A percentile compares a stretch with the other conserved stretches of the same genome.
Conservation (phyloP, 2,113 vertebrate genomes). For the Pica pica region DNA sequence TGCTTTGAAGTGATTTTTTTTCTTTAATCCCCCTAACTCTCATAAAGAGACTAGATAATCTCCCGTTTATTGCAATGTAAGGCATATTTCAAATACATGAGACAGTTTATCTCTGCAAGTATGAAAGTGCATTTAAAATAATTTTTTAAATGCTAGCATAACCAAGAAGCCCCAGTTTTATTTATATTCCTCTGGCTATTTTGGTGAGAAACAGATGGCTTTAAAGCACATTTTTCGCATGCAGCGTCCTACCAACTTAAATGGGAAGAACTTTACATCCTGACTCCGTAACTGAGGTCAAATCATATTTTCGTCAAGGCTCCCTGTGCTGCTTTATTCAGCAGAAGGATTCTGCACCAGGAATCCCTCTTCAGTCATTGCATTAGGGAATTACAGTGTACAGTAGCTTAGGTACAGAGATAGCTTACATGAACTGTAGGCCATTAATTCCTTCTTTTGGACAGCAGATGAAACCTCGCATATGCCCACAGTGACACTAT, state of each 20-base stretch:
- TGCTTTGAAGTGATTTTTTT: slow-evolving; percentile 32
- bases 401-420: not conserved
- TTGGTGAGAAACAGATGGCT: not conserved
- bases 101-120: not conserved
- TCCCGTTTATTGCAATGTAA: not conserved
- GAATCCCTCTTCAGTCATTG: not conserved
- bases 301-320: not conserved
- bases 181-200: not conserved
- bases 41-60: not conserved
- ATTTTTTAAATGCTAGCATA: not conserved
- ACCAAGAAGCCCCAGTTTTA: not conserved
- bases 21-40: not conserved
- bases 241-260: not conserved
- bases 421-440: not conserved
- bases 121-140: not conserved
- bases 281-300: not conserved
- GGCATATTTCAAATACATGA: not conserved
- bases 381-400: not conserved
- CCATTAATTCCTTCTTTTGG: not conserved
- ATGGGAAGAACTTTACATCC: not conserved
- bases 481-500: not conserved
- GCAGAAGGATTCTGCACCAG: not conserved
- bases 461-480: not conserved
- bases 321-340: not conserved
- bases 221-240: not conserved